Conservation (phyloP, 53 echinoderm and acorn worm genomes). For the Antedon mediterranea region DNA sequence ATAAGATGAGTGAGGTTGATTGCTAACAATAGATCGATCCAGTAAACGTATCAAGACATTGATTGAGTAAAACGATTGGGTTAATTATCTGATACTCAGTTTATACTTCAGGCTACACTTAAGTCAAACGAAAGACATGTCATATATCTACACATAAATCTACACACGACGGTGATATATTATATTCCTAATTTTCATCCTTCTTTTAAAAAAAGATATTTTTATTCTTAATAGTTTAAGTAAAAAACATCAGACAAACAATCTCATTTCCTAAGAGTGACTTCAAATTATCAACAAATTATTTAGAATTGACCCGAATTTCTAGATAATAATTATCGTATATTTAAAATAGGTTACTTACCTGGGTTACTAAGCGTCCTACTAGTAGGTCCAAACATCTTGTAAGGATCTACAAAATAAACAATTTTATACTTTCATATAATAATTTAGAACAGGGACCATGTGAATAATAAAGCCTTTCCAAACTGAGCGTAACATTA, state of each 20-base stretch:
- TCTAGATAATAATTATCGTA: background rate
- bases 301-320: no score
- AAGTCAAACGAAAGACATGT: background rate
- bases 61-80: background rate
- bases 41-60: background rate
- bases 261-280: no score
- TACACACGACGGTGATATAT: background rate
- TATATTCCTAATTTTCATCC: background rate
- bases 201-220: no score
- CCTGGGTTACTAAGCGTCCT: slow-evolving; percentile 91
- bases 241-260: background rate
- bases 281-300: no score
- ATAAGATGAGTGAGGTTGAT: background rate
- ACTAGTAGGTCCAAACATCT: slow-evolving; percentile 91
- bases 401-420: slow-evolving; percentile 87
- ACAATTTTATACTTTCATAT: no score
- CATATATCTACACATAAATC: background rate
- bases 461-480: no score
- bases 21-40: background rate
- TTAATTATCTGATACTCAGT: background rate
- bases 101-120: background rate
- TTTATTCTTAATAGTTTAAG: no score
- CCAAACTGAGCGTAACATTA: no score
- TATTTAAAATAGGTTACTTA: slow-evolving; percentile 12
- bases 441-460: no score